Evolutionary conservation across 2,113 vertebrate genomes (phyloP).

Genomic region (Ailurus styani): DNA sequence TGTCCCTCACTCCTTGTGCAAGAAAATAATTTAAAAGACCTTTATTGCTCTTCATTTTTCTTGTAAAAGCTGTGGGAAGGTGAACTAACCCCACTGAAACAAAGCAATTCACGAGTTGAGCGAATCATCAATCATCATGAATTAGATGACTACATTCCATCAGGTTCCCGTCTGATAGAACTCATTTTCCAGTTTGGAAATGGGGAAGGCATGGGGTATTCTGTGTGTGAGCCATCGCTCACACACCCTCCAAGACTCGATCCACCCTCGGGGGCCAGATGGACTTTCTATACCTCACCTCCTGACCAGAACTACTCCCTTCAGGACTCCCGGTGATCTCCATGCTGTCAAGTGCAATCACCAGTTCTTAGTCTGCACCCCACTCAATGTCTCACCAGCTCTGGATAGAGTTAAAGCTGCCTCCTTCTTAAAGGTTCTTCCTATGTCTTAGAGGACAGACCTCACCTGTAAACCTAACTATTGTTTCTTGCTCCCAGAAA

Average conservation of each 20-base stretch:
- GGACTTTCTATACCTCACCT: neutral
- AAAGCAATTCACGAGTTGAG: neutral
- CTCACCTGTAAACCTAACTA: neutral
- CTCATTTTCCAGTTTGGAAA: neutral
- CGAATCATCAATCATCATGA: neutral
- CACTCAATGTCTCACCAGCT: no score
- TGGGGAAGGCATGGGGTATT: neutral
- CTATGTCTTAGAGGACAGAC: neutral
- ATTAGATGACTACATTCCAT: no score
- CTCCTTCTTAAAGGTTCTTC: neutral
- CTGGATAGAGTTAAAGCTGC: neutral
- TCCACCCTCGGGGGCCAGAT: neutral
- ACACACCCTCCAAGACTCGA: neutral
- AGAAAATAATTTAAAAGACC: neutral
- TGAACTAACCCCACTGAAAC: neutral
- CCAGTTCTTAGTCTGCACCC: neutral
- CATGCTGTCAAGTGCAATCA: no score
- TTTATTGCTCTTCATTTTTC: neutral
- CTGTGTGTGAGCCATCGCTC: fast-evolving
- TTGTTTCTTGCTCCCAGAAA: neutral
- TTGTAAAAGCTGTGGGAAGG: neutral
- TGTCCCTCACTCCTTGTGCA: neutral
- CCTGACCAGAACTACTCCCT: neutral
- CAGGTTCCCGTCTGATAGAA: neutral
- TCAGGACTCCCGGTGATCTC: neutral